Evolutionary conservation across 2,113 vertebrate species (phyloP).

Genomic region (Tinamus guttatus): DNA sequence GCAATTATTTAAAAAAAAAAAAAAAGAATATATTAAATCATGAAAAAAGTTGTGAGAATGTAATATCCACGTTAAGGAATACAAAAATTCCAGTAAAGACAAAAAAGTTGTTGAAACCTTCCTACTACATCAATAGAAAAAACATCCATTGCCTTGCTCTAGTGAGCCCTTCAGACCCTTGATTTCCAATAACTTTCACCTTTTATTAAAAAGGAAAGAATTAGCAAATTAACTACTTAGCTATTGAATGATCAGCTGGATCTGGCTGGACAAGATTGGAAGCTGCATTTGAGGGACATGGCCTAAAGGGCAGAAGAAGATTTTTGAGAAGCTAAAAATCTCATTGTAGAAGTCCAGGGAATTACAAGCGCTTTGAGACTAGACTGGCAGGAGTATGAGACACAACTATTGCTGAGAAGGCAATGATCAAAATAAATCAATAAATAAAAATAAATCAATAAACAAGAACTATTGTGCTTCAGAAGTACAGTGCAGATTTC

Average conservation of each 20-base stretch:
- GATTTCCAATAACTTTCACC: neutral
- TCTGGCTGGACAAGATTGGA: neutral
- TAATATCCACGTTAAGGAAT: neutral
- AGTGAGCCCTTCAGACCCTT: neutral
- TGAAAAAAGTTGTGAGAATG: neutral
- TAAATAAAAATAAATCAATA: neutral
- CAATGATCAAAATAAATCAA: neutral
- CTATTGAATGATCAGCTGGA: neutral
- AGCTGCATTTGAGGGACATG: neutral
- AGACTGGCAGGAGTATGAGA: rapidly evolving
- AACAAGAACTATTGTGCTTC: neutral
- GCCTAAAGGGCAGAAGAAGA: rapidly evolving
- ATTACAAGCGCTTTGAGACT: neutral
- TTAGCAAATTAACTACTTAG: neutral
- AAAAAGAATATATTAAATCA: neutral
- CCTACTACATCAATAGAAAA: neutral
- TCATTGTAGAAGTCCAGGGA: neutral
- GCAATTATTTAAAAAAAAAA: neutral
- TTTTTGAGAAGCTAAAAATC: neutral
- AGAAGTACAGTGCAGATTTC: neutral
- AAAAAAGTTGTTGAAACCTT: neutral
- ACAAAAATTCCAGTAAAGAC: neutral
- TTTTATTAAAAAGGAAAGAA: neutral
- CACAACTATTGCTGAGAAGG: neutral
- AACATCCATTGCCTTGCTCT: neutral